Evolutionary conservation across 1,140 invertebrate genomes (phyloP).

Genomic region (Heliconius hermathena): DNA sequence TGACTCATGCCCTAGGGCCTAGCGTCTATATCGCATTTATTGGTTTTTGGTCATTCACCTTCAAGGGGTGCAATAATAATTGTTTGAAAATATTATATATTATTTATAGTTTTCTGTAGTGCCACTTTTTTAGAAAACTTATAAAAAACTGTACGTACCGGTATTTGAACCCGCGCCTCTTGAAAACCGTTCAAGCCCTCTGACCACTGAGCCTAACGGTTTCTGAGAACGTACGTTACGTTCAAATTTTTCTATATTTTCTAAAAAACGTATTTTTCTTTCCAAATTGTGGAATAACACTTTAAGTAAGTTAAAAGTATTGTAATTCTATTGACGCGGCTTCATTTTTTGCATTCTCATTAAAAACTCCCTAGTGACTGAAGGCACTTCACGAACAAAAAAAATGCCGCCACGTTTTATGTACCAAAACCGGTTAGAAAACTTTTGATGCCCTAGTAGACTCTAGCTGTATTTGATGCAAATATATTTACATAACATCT

Average conservation of each 20-base stretch:
- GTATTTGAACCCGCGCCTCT: too few species aligned
- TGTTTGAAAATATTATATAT: background rate
- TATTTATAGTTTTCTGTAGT: background rate
- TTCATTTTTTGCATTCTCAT: slow-evolving; percentile 22
- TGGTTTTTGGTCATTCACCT: slow-evolving; percentile 53
- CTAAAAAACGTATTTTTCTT: too few species aligned
- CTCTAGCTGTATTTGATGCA: background rate
- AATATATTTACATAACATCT: background rate
- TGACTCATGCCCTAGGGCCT: slow-evolving; percentile 45
- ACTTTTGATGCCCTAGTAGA: background rate
- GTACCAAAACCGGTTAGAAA: background rate
- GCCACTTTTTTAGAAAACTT: too few species aligned
- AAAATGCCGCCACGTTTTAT: background rate
- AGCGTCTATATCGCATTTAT: slow-evolving; percentile 45
- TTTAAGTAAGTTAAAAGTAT: background rate
- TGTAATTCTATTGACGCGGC: background rate
- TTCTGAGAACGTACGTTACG: too few species aligned
- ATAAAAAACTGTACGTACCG: too few species aligned
- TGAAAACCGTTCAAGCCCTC: too few species aligned
- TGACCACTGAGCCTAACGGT: too few species aligned
- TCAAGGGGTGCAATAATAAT: slow-evolving; percentile 42
- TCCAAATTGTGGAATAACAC: too few species aligned
- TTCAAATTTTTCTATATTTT: too few species aligned
- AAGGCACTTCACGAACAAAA: background rate
- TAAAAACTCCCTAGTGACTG: slow-evolving; percentile 5